These are phyloP conservation scores for Heliconius congener DNA, from an alignment of 1,140 invertebrate species.

Conservation along the genomic window DNA sequence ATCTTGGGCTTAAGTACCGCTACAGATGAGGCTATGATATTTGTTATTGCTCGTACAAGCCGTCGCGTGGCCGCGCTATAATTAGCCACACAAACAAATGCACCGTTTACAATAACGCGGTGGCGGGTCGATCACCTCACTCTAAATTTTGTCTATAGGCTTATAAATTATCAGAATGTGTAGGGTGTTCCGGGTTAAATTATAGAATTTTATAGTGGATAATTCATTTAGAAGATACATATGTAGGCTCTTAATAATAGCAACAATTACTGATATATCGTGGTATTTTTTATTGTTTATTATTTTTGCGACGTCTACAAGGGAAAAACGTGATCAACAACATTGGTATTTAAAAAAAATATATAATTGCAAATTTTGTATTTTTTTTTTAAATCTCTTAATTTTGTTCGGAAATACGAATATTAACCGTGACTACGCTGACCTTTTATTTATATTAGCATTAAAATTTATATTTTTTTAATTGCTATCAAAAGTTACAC, in stretches of 20 bases:
- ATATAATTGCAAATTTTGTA: no score
- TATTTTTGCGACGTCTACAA: no score
- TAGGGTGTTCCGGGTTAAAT: no score
- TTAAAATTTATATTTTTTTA: not conserved
- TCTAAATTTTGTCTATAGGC: not conserved
- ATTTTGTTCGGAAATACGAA: not conserved
- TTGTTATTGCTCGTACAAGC: not conserved
- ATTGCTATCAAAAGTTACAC: not conserved
- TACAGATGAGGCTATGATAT: not conserved
- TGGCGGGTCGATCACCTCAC: conserved; percentile 12
- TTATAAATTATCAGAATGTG: not conserved
- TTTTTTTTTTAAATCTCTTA: not conserved
- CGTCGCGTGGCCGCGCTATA: conserved; percentile 5
- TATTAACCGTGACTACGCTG: not conserved
- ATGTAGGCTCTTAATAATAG: no score
- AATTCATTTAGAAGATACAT: no score
- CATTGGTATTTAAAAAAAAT: no score
- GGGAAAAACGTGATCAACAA: no score
- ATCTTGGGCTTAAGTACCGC: no score
- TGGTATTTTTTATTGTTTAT: no score
- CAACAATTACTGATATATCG: no score
- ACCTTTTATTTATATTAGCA: not conserved
- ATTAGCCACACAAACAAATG: conserved; percentile 1
- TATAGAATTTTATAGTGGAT: no score
- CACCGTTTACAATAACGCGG: not conserved